Evolutionary conservation across 2,113 vertebrate genomes (phyloP).

Genomic region (Cyanoramphus novaezelandiae): DNA sequence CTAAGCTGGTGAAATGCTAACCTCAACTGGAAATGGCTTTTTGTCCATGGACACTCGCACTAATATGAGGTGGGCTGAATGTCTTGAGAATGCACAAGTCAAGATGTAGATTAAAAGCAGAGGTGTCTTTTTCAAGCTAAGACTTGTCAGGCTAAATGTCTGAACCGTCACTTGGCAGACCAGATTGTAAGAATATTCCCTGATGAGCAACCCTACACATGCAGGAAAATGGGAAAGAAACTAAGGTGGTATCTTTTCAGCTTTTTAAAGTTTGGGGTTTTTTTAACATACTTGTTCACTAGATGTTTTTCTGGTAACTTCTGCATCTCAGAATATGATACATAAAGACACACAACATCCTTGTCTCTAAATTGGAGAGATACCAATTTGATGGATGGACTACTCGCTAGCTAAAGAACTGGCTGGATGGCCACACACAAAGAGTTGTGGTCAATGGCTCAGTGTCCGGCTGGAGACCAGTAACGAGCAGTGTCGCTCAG

Average conservation of each 20-base stretch:
- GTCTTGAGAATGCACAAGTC: neutral
- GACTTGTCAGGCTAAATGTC: neutral
- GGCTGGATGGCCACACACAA: too few relatives aligned
- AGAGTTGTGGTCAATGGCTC: too few relatives aligned
- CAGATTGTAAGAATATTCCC: neutral
- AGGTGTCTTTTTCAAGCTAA: neutral
- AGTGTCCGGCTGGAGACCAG: too few relatives aligned
- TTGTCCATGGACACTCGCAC: neutral
- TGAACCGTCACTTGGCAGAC: neutral
- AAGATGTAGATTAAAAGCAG: neutral
- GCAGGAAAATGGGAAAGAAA: neutral
- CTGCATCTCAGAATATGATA: neutral
- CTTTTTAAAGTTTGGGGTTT: neutral
- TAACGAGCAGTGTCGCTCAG: too few relatives aligned
- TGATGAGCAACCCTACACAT: neutral
- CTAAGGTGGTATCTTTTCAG: neutral
- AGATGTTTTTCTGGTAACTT: neutral
- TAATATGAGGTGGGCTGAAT: neutral
- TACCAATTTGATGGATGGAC: too few relatives aligned
- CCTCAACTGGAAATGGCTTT: neutral
- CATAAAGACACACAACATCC: neutral
- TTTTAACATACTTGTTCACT: slow-evolving; percentile 21
- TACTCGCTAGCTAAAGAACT: too few relatives aligned
- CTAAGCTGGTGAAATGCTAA: neutral
- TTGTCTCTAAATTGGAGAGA: too few relatives aligned